Evolutionary conservation across 2,113 vertebrate genomes (phyloP), one percentile per base, ranked within the genome.

Genomic region (Engraulis encrasicolus): DNA sequence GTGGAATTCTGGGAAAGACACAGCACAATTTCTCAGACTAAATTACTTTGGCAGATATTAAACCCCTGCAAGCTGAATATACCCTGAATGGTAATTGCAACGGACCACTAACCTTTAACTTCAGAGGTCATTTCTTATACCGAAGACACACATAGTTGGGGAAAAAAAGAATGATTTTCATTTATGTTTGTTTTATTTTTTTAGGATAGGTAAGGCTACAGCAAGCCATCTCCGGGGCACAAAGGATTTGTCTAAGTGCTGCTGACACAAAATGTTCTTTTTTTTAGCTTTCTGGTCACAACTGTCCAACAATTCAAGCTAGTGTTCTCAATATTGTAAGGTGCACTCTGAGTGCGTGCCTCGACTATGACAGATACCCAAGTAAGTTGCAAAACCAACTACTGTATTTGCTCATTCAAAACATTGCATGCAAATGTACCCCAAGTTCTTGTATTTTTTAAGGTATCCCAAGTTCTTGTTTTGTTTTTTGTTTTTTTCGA

Each of bases 1-100:
- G n/a, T 0, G 1, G 40, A 20, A 83, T 90, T 50, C 58, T 86
- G 50, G 84, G 85, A 90, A 85, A 82, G 79, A 86, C 84, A 58
- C 74, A 20, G 71, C 78, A 80, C 31, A 88, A 90, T 90, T 91
- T 88, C 78, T 86, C 66, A 87, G 31, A 81, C 58, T 90, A 87
- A 92, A 90, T 82, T 84, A 87, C 81, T 79, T 66, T 3, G 0
- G 48, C 82, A 79, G 49, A 82, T 87, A 88, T 86, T 78, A 87
- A 89, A 91, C 79, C 36, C 3, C 71, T n/a, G 71, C 71, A n/a
- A n/a, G 83, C 82, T 78, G 15, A 12, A 54, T 74, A 86, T 81
- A 82, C 81, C 0, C 36, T 15, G 40, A 85, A 74, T 84, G 5
- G 78, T 84, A 88, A 86, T 85, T 87, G 85, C 50, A 89, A 50